phyloP scores from a whole-genome alignment of 2,113 vertebrate species.

The Cyanoramphus novaezelandiae region DNA sequence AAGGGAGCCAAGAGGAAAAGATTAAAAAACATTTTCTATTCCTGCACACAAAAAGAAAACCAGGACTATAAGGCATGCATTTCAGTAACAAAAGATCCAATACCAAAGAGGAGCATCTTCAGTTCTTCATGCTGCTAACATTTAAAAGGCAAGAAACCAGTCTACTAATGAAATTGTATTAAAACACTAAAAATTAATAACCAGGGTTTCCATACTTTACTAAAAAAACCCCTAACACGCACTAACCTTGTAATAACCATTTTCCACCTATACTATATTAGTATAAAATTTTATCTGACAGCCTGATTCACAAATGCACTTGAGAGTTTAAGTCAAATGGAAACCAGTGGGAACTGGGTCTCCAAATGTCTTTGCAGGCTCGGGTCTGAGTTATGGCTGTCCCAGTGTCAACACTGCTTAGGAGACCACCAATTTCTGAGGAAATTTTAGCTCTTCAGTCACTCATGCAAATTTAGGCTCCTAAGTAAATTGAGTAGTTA shows the following conservation, averaged over 20 bases:
- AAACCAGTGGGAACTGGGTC: not conserved
- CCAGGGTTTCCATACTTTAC: not conserved
- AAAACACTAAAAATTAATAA: not conserved
- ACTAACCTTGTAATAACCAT: not conserved
- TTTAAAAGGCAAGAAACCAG: not conserved
- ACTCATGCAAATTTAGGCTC: not conserved
- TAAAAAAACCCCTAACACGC: not conserved
- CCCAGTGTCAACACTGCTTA: not conserved
- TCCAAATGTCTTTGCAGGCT: not conserved
- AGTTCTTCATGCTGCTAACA: not conserved
- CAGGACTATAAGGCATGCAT: fast-evolving
- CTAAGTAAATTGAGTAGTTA: not conserved
- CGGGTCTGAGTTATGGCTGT: not conserved
- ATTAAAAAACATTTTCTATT: not conserved
- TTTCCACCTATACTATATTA: not conserved
- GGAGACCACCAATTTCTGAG: not conserved
- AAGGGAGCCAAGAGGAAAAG: not conserved
- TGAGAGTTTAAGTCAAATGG: conserved; percentile 1
- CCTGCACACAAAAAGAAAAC: not conserved
- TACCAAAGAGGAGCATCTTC: not conserved
- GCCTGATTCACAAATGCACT: not conserved
- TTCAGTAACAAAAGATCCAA: not conserved
- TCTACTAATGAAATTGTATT: not conserved
- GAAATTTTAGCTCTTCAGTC: conserved; percentile 24
- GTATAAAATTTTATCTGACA: not conserved